These are phyloP conservation scores for Trissonchulus sp. DNA, from an alignment of 2,888 invertebrate species.

Conservation along the genomic window DNA sequence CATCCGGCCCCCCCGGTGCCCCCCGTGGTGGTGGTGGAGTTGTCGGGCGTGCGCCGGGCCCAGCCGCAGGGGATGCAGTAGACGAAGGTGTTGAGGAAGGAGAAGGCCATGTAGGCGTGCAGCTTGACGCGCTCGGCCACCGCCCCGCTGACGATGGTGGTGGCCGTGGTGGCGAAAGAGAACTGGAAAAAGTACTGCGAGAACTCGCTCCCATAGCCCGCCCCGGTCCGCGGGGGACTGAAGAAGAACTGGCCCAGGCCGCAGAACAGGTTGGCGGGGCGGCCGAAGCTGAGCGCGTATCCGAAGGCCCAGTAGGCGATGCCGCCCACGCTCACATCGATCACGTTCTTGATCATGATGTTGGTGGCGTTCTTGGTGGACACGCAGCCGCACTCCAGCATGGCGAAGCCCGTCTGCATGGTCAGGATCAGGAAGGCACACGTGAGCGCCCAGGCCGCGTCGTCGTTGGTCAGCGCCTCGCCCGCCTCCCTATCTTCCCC, in stretches of 20 bases:
- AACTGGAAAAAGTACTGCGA: conserved; percentile 78
- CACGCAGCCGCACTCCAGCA: conserved; percentile 86
- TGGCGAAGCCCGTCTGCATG: conserved; percentile 69
- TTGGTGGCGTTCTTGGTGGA: conserved; percentile 75
- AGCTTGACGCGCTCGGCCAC: conserved; percentile 68
- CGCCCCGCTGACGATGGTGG: conserved; percentile 84
- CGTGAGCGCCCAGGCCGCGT: conserved; percentile 34
- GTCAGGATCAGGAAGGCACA: conserved; percentile 52
- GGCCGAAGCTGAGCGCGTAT: conserved; percentile 79
- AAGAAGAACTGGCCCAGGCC: conserved; percentile 76
- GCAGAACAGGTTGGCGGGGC: conserved; percentile 65
- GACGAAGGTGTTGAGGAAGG: conserved; percentile 72
- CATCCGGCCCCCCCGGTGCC: conserved; percentile 64
- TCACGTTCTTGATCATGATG: conserved; percentile 92
- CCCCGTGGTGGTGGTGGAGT: conserved; percentile 57
- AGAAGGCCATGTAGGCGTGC: conserved; percentile 49
- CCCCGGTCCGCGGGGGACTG: conserved; percentile 62
- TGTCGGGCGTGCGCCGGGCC: too few species aligned
- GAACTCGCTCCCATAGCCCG: conserved; percentile 70
- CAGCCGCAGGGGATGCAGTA: conserved; percentile 76
- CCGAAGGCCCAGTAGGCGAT: conserved; percentile 84
- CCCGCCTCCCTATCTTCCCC: too few species aligned
- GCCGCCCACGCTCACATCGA: conserved; percentile 83
- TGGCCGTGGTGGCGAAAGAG: conserved; percentile 80
- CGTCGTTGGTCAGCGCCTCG: conserved; percentile 33